Evolutionary conservation across 1,140 invertebrate genomes (phyloP), one percentile per base, ranked within the genome.

Genomic region (Neoseiulus cucumeris): DNA sequence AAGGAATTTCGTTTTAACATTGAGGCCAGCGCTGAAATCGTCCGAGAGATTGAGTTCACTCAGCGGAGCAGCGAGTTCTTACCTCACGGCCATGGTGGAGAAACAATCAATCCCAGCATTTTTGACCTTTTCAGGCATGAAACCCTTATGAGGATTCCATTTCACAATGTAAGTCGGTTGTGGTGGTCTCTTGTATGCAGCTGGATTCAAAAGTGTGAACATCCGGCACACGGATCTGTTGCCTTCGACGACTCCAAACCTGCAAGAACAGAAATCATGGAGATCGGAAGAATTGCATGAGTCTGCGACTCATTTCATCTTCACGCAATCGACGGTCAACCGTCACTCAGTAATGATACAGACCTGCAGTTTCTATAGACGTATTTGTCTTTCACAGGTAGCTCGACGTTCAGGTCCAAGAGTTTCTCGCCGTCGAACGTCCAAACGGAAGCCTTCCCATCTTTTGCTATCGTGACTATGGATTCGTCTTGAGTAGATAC

Each of bases 381-480:
- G 75, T 89, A 91, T 73, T 87, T 89, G 25, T 80, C 79, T 64
- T 82, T 80, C 67, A 83, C 80, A 9, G 83, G 82, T 55, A 83
- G 81, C 20, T 72, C 68, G 82, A 89, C 91, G 28, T 80, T 80
- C n/a, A 92, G 76, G 70, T 84, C 82, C 18, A 81, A 78, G 25
- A 82, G 72, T 72, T 85, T 81, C 67, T 77, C 82, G 20, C 83
- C 83, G 41, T 73, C 74, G 7, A 84, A 76, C 69, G 84, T 81
- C 91, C 91, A 95, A 2, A 94, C 75, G 67, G 83, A 77, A 1
- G 84, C 86, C 71, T 83, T 80, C 6, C 86, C 86, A 78, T 95
- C 91, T 76, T 92, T 89, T 0, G 87, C 86, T 65, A 94, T 84
- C 70, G 86, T 90, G 33, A 86, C 85, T 47, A 95, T 73, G 72